phyloP scores from a whole-genome alignment of 2,113 vertebrate genomes.

The Halichoeres trimaculatus region DNA sequence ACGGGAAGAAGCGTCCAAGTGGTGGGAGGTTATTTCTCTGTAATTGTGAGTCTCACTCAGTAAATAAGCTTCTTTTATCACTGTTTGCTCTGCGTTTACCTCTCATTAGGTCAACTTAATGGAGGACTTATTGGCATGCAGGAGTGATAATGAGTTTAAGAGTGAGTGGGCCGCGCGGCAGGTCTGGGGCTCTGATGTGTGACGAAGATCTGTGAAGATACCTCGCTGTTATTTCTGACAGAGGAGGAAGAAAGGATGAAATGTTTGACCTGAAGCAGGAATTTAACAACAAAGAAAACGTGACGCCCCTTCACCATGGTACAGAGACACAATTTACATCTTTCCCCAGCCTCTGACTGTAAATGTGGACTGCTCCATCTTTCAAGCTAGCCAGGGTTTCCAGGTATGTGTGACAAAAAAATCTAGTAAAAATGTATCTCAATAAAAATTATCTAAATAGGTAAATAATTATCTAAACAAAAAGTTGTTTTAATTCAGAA shows the following conservation, averaged over 20 bases:
- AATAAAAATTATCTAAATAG: no score
- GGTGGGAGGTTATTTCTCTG: constrained; percentile 12
- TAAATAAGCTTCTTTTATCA: constrained; percentile 8
- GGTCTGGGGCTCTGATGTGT: background rate
- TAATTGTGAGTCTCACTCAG: constrained; percentile 17
- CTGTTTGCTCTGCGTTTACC: constrained; percentile 26
- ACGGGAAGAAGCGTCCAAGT: constrained; percentile 16
- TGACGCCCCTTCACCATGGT: no score
- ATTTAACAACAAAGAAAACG: no score
- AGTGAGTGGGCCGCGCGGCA: background rate
- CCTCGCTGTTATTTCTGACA: background rate
- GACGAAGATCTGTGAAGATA: background rate
- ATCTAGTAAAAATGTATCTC: no score
- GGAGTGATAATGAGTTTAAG: constrained; percentile 37
- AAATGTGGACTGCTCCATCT: no score
- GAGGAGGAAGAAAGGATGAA: background rate
- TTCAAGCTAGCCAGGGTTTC: no score
- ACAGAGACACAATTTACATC: no score
- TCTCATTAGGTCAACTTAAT: constrained; percentile 55
- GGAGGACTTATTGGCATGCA: constrained; percentile 25
- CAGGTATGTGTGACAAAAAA: no score
- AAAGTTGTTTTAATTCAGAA: no score
- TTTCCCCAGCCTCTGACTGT: no score
- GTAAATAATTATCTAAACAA: no score
- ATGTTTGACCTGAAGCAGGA: background rate